These are phyloP conservation scores for Helleia helle DNA, from an alignment of 2,888 invertebrate species.

Conservation along the genomic window DNA sequence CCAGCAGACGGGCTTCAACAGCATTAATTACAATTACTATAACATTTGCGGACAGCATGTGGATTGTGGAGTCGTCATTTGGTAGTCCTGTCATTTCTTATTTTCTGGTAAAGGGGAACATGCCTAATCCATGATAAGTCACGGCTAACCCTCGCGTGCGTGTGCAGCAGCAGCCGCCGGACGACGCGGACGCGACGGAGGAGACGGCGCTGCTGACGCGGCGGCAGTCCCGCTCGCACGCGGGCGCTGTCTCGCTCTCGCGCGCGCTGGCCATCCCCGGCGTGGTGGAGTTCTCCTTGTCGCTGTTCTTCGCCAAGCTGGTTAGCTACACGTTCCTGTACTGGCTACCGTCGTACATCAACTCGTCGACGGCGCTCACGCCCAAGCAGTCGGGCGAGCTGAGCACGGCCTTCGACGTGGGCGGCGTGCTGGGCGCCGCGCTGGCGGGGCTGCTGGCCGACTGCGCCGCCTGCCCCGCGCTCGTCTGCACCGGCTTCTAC, in stretches of 20 bases:
- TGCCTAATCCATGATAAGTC: too few relatives aligned
- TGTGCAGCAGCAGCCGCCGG: slow-evolving; percentile 22
- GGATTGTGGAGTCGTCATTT: too few relatives aligned
- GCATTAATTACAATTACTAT: too few relatives aligned
- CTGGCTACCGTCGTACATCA: slow-evolving; percentile 95
- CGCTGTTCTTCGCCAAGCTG: slow-evolving; percentile 95
- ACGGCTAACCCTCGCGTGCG: too few relatives aligned
- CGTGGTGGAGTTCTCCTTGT: slow-evolving; percentile 93
- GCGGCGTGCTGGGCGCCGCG: slow-evolving; percentile 93
- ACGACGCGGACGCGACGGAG: slow-evolving; percentile 39
- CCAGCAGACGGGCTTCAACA: too few relatives aligned
- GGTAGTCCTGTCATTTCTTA: too few relatives aligned
- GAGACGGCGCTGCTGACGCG: slow-evolving; percentile 61
- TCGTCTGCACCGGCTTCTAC: slow-evolving; percentile 90
- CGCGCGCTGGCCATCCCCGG: slow-evolving; percentile 91
- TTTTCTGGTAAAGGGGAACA: too few relatives aligned
- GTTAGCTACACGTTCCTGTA: slow-evolving; percentile 98
- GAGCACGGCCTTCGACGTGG: slow-evolving; percentile 89
- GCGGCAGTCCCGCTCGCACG: slow-evolving; percentile 72
- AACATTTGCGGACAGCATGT: too few relatives aligned
- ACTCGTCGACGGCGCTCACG: slow-evolving; percentile 79
- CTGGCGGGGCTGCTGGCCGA: slow-evolving; percentile 91
- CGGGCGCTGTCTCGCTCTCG: slow-evolving; percentile 80
- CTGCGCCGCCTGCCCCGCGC: slow-evolving; percentile 86
- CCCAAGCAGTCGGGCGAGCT: slow-evolving; percentile 82